Base-by-base conservation (phyloP, 2,113 vertebrate species). In the Taxidea taxus region DNA sequence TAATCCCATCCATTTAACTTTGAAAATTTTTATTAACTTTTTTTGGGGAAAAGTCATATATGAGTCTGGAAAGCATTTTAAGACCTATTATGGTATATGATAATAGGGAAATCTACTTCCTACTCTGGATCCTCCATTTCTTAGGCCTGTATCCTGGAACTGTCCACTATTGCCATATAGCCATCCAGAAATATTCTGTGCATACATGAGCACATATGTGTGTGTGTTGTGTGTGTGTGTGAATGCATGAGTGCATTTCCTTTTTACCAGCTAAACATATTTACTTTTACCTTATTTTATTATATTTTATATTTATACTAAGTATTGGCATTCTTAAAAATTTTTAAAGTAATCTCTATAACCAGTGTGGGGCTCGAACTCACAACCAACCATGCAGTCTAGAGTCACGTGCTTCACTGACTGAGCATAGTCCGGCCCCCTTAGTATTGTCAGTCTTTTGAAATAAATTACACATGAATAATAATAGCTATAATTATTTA, bases 231-330 rank as follows among this genome's bases (percentile, higher is more conserved):
- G 54, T 21, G 18, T 39, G 7, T 72, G 3, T 81, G 15, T 51
- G 12, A 78, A 18, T 42, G 7, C 31, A 34, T 34, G 20, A 51
- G 6, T 64, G 9, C 82, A 21, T 11, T 44, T 7, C 8, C 58
- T 86, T 84, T 95, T 77, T 23, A 78, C n/a, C 70, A 83, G 10
- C 68, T 49, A 70, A 86, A 72, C 9, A 68, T 82, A 42, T 70
- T 92, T 93, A 49, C 89, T 93, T 88, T 77, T 64, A 42, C 54
- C 29, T 37, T 90, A 37, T 78, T 51, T 88, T 62, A 64, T 78
- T 42, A 82, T 68, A 31, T 85, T 85, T 78, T 89, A 21, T 87
- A 20, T 82, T 85, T 94, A 72, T 95, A 95, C 42, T 87, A 93
- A 91, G 49, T 37, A 62, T 58, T 68, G 37, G 4, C 39, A 91